These are phyloP conservation scores for Cataglyphis hispanica DNA, from an alignment of 1,140 invertebrate species.

Conservation along the genomic window DNA sequence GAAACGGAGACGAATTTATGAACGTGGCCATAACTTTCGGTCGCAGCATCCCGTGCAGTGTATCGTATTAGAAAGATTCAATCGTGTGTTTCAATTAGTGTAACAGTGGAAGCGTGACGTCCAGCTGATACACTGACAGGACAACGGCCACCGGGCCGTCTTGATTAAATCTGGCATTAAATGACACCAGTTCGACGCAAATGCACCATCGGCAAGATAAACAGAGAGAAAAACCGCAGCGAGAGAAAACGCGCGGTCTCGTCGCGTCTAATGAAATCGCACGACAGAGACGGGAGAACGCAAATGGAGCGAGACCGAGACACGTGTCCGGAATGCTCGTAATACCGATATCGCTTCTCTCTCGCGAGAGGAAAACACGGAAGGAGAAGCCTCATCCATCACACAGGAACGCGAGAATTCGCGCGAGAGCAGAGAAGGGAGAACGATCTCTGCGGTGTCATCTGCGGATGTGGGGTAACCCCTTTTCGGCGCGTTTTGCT, in stretches of 20 bases:
- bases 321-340: constrained; percentile 53
- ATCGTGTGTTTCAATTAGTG: constrained; percentile 56
- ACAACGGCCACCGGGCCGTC: neutral
- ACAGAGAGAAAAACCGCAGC: constrained; percentile 28
- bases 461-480: constrained; percentile 46
- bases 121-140: neutral
- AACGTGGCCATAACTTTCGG: constrained; percentile 7
- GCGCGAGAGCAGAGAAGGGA: neutral
- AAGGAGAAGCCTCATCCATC: constrained; percentile 65
- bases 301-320: constrained; percentile 39
- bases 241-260: constrained; percentile 28
- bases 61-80: constrained; percentile 21
- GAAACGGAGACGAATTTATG: constrained; percentile 33
- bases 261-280: constrained; percentile 53
- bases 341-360: constrained; percentile 31
- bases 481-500: constrained; percentile 65
- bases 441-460: constrained; percentile 60
- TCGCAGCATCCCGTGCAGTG: neutral
- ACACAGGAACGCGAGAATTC: constrained; percentile 60
- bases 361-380: neutral
- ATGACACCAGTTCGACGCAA: constrained; percentile 11
- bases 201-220: neutral
- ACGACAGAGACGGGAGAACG: constrained; percentile 3
- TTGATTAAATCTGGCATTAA: constrained; percentile 47
- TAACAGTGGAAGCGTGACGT: constrained; percentile 30